Conservation (phyloP, 2,113 vertebrate genomes). For the Chloebia gouldiae region DNA sequence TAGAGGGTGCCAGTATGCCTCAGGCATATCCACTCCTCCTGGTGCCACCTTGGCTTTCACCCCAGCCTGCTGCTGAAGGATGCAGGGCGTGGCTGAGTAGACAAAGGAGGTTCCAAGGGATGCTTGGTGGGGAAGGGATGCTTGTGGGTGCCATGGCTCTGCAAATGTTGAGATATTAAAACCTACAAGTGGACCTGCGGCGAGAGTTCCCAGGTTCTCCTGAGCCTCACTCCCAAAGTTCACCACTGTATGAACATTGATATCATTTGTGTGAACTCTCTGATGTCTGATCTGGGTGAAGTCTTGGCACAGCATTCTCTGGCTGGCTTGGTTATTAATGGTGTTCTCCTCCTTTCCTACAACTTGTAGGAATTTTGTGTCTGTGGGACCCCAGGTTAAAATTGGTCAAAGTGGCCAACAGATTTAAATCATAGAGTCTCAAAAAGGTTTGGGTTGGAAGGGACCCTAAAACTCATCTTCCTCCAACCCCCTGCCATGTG, state of each 20-base stretch:
- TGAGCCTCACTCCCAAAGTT: neutral
- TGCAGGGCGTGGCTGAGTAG: neutral
- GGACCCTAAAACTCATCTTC: rapidly evolving
- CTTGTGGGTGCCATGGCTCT: neutral
- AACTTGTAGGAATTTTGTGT: neutral
- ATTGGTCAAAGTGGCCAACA: neutral
- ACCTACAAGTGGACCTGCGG: neutral
- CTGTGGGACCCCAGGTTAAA: neutral
- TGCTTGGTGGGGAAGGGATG: neutral
- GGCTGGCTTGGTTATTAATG: neutral
- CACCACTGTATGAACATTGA: neutral
- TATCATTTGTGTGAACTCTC: neutral
- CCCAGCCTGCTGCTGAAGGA: neutral
- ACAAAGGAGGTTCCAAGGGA: neutral
- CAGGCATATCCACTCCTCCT: neutral
- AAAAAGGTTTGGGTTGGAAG: neutral
- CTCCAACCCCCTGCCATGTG: neutral
- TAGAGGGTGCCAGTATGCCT: neutral
- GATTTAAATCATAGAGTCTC: neutral
- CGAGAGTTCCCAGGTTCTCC: rapidly evolving
- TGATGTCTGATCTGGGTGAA: neutral
- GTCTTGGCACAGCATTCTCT: neutral
- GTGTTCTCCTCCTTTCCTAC: neutral
- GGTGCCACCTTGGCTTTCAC: neutral
- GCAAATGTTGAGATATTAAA: neutral